Base-by-base conservation (phyloP, 1,140 invertebrate species). In the Trypoxylus dichotomus region DNA sequence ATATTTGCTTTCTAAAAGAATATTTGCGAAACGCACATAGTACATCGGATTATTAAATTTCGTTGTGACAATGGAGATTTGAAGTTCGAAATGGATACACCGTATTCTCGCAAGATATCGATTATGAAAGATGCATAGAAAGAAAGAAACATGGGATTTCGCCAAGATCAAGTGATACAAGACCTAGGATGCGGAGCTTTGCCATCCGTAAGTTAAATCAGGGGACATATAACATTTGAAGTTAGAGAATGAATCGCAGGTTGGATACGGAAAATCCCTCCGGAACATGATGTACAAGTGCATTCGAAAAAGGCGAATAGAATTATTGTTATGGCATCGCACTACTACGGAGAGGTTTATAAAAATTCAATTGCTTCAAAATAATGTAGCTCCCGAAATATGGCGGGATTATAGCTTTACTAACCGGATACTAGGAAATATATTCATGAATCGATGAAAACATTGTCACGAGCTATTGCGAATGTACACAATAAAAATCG, bases 81-180 rank as follows among this genome's bases (percentile, higher is more conserved):
- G 6, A 6, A 54, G 13, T 54, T 54, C 1, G 19, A 54, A n/a
- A 54, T 54, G 15, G 47, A 19, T 54, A 54, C n/a, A 54, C 15
- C 15, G 5, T 54, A 19, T 54, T 19, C 15, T 6, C 15, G 19
- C 19, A 3, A 54, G 15, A n/a, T 54, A 6, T n/a, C 19, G 47
- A 54, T 54, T 54, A 54, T 54, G 47, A 54, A 54, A 54, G 47
- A 19, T 54, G 47, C 47, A 54, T 54, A 13, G 47, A 54, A 54
- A n/a, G 15, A 54, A 54, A n/a, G 47, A n/a, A 54, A 54, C 47
- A n/a, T 54, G 47, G 47, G 47, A 54, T 54, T 54, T 54, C 47
- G 19, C 19, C 15, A 2, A 54, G 47, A 54, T 54, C 47, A 54
- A 19, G 47, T 19, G 47, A 19, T 54, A 54, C 13, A n/a, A 54